These are phyloP conservation scores for Copidosoma floridanum DNA, from an alignment of 1,140 invertebrate species.

Conservation along the genomic window DNA sequence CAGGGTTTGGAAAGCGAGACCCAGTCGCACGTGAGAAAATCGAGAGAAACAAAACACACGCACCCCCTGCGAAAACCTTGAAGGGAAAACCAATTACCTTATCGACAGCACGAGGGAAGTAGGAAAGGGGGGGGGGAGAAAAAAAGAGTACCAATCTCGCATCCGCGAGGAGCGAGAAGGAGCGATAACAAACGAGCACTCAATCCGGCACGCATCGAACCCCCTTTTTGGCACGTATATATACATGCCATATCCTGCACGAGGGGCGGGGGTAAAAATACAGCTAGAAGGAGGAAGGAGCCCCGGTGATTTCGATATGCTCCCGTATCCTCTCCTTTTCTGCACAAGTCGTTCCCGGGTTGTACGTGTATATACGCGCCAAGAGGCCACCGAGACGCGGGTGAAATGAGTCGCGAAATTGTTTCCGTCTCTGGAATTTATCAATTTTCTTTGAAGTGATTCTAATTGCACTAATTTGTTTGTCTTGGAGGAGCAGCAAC, in stretches of 20 bases:
- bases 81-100: conserved; percentile 24
- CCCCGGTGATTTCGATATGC: too few species aligned
- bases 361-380: not conserved
- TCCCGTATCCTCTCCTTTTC: too few species aligned
- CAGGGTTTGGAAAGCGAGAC: too few species aligned
- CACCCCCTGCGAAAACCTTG: too few species aligned
- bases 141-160: too few species aligned
- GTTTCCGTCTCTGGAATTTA: conserved; percentile 56
- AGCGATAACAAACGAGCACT: conserved; percentile 45
- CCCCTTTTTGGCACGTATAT: not conserved
- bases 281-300: not conserved
- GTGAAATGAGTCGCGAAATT: conserved; percentile 58
- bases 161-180: not conserved
- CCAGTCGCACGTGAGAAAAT: too few species aligned
- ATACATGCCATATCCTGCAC: too few species aligned
- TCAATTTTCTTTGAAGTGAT: conserved; percentile 58
- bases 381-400: not conserved
- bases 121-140: too few species aligned
- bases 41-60: too few species aligned
- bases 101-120: not conserved
- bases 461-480: conserved; percentile 60
- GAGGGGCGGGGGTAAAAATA: too few species aligned
- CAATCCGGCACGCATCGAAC: conserved; percentile 41
- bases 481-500: conserved; percentile 41
- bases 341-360: too few species aligned